phyloP scores from a whole-genome alignment of 2,113 vertebrate species.

The Lagenorhynchus albirostris region DNA sequence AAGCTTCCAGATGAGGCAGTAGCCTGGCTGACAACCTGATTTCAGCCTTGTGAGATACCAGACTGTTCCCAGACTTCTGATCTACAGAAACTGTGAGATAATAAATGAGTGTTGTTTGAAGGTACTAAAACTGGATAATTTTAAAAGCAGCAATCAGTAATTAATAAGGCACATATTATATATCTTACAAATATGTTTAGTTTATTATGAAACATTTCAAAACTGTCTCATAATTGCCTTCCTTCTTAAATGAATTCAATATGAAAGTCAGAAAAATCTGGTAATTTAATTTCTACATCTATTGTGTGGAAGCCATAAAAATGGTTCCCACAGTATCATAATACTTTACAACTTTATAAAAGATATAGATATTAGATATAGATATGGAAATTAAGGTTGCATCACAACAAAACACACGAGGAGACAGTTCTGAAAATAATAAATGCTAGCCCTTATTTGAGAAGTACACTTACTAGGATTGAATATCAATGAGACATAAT shows the following conservation, averaged over 20 bases:
- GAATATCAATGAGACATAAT: constrained; percentile 74
- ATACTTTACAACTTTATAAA: constrained; percentile 11
- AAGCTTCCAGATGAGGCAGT: not conserved
- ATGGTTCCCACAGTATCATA: not conserved
- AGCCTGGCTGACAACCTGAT: not conserved
- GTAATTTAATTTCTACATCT: not conserved
- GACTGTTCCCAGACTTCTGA: not conserved
- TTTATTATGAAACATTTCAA: not conserved
- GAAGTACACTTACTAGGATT: constrained; percentile 20
- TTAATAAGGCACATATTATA: not conserved
- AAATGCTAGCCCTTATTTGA: constrained; percentile 46
- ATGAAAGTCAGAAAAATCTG: not conserved
- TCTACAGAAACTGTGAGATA: not conserved
- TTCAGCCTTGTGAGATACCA: not conserved
- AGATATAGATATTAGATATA: constrained; percentile 35
- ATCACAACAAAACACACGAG: constrained; percentile 33
- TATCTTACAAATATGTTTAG: not conserved
- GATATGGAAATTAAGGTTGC: constrained; percentile 49
- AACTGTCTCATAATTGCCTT: not conserved
- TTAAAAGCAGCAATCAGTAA: not conserved
- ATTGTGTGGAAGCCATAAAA: not conserved
- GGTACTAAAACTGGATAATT: not conserved
- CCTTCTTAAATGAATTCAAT: not conserved
- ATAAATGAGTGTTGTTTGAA: not conserved
- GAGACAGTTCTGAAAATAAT: constrained; percentile 52